Conservation (phyloP, 2,888 invertebrate species). For the Allolobophora icterica region DNA sequence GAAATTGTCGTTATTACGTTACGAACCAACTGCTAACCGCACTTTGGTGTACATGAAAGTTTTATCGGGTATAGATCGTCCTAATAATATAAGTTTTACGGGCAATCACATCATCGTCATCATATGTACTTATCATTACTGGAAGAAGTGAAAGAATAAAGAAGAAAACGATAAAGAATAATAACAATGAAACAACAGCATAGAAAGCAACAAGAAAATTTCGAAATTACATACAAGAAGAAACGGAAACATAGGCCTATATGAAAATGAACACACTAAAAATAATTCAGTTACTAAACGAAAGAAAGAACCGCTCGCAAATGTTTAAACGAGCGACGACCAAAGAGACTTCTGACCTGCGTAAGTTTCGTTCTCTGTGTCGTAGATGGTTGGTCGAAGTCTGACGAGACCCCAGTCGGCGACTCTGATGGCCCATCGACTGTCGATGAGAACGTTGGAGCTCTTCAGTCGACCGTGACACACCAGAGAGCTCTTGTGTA, state of each 20-base stretch:
- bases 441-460: constrained; percentile 44
- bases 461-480: constrained; percentile 46
- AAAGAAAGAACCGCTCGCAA: neutral
- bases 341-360: neutral
- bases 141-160: constrained; percentile 1
- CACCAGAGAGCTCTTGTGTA: constrained; percentile 41
- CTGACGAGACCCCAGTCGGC: constrained; percentile 45
- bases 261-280: neutral
- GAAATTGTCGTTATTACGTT: too few relatives aligned
- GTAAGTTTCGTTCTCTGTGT: constrained; percentile 34
- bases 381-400: constrained; percentile 34
- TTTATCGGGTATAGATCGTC: too few relatives aligned
- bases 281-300: neutral
- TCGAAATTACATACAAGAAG: neutral
- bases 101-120: neutral
- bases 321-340: neutral
- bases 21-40: too few relatives aligned
- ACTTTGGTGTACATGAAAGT: too few relatives aligned
- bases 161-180: neutral
- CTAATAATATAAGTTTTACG: too few relatives aligned
- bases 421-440: constrained; percentile 45
- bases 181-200: neutral
- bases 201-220: neutral
- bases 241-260: neutral
- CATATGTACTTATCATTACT: constrained; percentile 6